Conservation (phyloP, 2,113 vertebrate species). For the Nipponia nippon region DNA sequence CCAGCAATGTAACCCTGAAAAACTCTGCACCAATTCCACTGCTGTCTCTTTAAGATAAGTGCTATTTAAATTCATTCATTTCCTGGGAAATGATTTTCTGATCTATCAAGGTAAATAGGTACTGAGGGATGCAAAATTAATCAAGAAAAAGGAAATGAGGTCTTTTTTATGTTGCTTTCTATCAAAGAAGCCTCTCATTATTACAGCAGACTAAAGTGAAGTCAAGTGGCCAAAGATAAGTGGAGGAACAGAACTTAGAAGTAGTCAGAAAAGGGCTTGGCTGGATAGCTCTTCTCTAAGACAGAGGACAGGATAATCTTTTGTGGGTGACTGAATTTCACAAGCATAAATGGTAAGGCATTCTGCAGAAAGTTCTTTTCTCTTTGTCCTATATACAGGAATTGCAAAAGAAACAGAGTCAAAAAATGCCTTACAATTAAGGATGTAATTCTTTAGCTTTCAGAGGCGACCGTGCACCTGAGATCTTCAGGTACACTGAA, state of each 20-base stretch:
- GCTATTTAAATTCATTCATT: constrained; percentile 31
- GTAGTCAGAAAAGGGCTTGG: background rate
- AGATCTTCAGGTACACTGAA: background rate
- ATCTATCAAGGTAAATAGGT: constrained; percentile 42
- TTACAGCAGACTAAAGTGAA: background rate
- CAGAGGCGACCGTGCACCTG: background rate
- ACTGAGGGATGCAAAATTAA: constrained; percentile 47
- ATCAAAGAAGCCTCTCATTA: constrained; percentile 6
- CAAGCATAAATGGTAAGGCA: background rate
- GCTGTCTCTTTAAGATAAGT: background rate
- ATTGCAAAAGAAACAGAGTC: background rate
- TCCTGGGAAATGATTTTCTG: constrained; percentile 39
- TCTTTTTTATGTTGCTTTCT: background rate
- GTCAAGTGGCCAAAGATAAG: background rate
- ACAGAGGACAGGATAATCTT: background rate
- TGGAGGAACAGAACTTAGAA: background rate
- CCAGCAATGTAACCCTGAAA: background rate
- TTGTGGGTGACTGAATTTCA: background rate
- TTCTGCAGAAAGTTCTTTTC: background rate
- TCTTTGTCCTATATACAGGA: background rate
- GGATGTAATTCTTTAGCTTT: background rate
- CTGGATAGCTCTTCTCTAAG: background rate
- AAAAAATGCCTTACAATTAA: background rate
- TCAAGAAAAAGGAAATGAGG: constrained; percentile 33
- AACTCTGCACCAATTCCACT: background rate